Base-by-base conservation (phyloP, 2,797 vertebrate species). In the Notolabrus celidotus region DNA sequence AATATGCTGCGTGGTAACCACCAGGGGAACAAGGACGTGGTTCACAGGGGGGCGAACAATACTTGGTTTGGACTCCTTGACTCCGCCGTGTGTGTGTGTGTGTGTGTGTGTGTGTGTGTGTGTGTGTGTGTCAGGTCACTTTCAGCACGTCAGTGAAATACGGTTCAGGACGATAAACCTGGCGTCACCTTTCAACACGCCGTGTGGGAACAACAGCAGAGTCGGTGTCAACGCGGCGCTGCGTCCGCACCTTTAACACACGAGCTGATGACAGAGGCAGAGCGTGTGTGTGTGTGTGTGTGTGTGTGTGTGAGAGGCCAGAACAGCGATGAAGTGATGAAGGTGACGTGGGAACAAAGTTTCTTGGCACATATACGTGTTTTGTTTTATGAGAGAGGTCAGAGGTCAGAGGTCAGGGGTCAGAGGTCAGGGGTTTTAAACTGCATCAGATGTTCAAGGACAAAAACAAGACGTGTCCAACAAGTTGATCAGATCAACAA, bases 81-180 rank as follows among this genome's bases (percentile, higher is more conserved):
- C 68, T 23, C 1, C 42, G 20, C 49, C 49, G 14, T 1, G 31
- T 29, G 38, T 43, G 27, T 54, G 51, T 34, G 54, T 55, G 62
- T 33, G 51, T 52, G 54, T 15, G 25, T 33, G 50, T 51, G 54
- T 14, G 25, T 33, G 50, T 51, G 54, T 14, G 20, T 33, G 50
- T 51, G 54, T 14, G 25, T 33, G 39, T 39, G 49, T 54, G 66
- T 55, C n/a, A n/a, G n/a, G n/a, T n/a, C n/a, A n/a, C n/a, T n/a
- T n/a, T n/a, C n/a, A n/a, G n/a, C n/a, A n/a, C n/a, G n/a, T n/a
- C n/a, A n/a, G n/a, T n/a, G n/a, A 67, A 83, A 61, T 50, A 1
- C 8, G 0, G 80, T 54, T 74, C 47, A n/a, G 74, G 71, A 79
- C 79, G 67, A 86, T 87, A 87, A 89, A 89, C 71, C 36, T 14